Evolutionary conservation across 2,797 vertebrate species (phyloP), one percentile per base, ranked within the genome.

Genomic region (Cynodonichthys magdalenae): DNA sequence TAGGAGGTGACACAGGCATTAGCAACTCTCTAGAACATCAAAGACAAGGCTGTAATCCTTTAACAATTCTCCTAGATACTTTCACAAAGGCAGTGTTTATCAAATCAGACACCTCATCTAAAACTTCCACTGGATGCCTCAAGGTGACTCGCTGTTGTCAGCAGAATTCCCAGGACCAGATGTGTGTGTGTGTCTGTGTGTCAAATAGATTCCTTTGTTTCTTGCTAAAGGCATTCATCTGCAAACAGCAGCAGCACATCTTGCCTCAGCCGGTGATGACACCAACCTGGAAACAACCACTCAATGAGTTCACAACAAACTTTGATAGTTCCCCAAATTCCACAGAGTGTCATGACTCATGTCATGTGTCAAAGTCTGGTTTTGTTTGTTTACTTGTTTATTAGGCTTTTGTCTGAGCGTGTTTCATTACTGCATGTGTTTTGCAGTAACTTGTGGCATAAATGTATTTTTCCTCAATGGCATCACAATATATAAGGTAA

Each of bases 21-120:
- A 86, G 86, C 86, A 78, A 76, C 79, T 88, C 83, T 90, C 88
- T 90, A 89, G 55, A 65, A 87, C 90, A 92, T 95, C 90, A 94
- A 94, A 95, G 90, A 87, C 69, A 41, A 78, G 81, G 83, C 82
- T 87, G 92, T 92, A 94, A 93, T 84, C 90, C 83, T 77, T 75
- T 58, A 77, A 88, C 84, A 91, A 80, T 83, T 83, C 70, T 87
- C 86, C 86, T 83, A 83, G 88, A 89, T 89, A 91, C 80, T 83
- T 82, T 80, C 82, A 93, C 91, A 94, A 92, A 94, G 91, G 77
- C 79, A 82, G 69, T 84, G 92, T 93, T 94, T 92, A 90, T 93
- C 92, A 90, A 92, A 90, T 89, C 88, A 88, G 92, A 95, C 94
- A 92, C 91, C 92, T 94, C 88, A 86, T 84, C 83, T 86, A 24